Evolutionary conservation across 2,797 vertebrate species (phyloP).

Genomic region (Crocidura indochinensis): DNA sequence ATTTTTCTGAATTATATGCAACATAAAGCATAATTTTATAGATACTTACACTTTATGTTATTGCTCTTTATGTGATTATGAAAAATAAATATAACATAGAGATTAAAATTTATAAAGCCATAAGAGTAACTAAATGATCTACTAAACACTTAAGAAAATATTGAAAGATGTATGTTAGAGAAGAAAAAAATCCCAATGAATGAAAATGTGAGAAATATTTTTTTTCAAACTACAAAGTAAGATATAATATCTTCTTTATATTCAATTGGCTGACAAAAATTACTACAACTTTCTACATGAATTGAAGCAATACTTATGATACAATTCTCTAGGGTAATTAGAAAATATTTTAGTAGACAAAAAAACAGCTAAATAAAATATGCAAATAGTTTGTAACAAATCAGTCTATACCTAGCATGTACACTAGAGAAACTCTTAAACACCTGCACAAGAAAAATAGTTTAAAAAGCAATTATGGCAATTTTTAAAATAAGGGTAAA

Average conservation of each 20-base stretch:
- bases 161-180: too few relatives aligned
- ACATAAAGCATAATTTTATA: not conserved
- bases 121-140: not conserved
- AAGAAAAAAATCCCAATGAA: too few relatives aligned
- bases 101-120: not conserved
- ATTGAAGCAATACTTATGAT: not conserved
- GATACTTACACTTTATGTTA: not conserved
- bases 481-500: not conserved
- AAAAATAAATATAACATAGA: not conserved
- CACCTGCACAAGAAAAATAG: not conserved
- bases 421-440: not conserved
- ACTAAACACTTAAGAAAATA: too few relatives aligned
- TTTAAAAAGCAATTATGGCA: not conserved
- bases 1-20: not conserved
- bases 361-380: not conserved
- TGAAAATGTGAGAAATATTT: too few relatives aligned
- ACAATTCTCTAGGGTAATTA: not conserved
- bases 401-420: not conserved
- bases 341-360: not conserved
- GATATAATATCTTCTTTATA: not conserved
- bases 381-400: not conserved
- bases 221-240: too few relatives aligned
- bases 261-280: not conserved
- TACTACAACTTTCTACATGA: not conserved
- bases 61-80: not conserved